Conservation (phyloP, 1,140 invertebrate species). For the Lasaia peninsularis region DNA sequence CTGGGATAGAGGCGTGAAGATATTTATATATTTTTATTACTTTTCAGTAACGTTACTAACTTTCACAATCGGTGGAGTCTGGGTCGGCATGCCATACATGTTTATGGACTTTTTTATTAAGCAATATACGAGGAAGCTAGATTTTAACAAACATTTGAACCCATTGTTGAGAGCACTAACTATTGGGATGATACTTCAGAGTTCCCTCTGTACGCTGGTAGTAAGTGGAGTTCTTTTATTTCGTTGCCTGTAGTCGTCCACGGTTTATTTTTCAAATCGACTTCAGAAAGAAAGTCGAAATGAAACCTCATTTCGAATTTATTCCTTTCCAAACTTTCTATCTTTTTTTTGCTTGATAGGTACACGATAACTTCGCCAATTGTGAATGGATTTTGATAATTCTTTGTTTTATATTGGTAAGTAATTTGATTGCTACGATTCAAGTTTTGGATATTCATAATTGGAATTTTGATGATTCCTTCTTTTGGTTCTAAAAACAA, state of each 20-base stretch:
- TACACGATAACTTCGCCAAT: too few species aligned
- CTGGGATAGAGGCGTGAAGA: neutral
- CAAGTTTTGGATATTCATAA: too few species aligned
- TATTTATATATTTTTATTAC: neutral
- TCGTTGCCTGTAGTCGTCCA: neutral
- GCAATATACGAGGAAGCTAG: constrained; percentile 48
- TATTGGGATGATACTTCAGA: constrained; percentile 44
- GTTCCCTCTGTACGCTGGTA: constrained; percentile 42
- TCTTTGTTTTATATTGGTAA: too few species aligned
- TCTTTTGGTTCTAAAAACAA: too few species aligned
- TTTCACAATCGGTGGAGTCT: constrained; percentile 38
- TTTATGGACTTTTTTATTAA: constrained; percentile 62
- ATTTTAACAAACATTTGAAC: constrained; percentile 41
- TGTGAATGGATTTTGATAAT: too few species aligned
- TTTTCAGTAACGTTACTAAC: constrained; percentile 37
- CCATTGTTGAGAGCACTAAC: constrained; percentile 50
- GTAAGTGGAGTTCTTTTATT: constrained; percentile 35
- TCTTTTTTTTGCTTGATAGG: too few species aligned
- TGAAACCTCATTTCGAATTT: too few species aligned
- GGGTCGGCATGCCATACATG: constrained; percentile 35
- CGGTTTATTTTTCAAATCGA: too few species aligned
- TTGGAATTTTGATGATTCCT: too few species aligned
- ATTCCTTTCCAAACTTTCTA: too few species aligned
- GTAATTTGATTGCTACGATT: too few species aligned
- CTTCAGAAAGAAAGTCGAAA: too few species aligned